phyloP scores from a whole-genome alignment of 1,140 invertebrate genomes.

The Harpegnathos saltator region DNA sequence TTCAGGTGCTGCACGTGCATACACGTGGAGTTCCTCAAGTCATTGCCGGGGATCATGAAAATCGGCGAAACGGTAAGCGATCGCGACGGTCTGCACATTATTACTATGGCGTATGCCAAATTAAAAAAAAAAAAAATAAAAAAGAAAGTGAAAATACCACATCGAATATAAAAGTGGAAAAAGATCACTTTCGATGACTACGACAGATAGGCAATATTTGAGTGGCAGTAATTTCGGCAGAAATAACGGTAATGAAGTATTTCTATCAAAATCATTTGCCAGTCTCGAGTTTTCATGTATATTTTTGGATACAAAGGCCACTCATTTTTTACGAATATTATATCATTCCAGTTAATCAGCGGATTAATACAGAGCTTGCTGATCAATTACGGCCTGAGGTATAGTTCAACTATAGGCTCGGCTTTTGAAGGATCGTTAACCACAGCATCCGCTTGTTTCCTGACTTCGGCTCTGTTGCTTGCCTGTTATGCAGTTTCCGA shows the following conservation, averaged over 20 bases:
- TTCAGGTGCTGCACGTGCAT: conserved; percentile 92
- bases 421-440: conserved; percentile 92
- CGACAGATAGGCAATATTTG: no score
- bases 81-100: neutral
- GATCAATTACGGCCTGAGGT: conserved; percentile 90
- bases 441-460: conserved; percentile 90
- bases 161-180: neutral
- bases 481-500: conserved; percentile 91
- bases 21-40: conserved; percentile 90
- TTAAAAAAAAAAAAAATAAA: neutral
- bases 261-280: no score
- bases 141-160: neutral
- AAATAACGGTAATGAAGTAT: no score
- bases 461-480: conserved; percentile 90
- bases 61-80: conserved; percentile 90
- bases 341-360: conserved; percentile 88
- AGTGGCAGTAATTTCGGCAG: no score
- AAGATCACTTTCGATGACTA: no score
- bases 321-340: neutral
- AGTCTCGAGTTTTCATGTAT: no score
- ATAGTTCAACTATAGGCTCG: conserved; percentile 89
- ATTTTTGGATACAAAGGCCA: no score
- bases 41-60: conserved; percentile 90
- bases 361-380: conserved; percentile 91
- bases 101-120: neutral